Base-by-base conservation (phyloP, 1,140 invertebrate species). In the Euschistus heros region DNA sequence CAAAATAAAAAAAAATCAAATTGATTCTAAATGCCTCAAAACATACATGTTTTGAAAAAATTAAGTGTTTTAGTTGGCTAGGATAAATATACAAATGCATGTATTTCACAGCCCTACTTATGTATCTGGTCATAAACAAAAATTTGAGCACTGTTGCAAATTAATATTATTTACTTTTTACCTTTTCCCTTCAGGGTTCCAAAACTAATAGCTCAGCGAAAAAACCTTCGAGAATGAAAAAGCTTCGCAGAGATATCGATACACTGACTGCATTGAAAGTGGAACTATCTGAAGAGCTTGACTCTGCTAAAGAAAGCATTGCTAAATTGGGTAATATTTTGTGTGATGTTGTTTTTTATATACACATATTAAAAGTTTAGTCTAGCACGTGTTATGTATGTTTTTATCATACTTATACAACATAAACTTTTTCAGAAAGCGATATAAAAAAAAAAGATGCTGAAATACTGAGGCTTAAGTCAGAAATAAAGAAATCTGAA, bases 271-370 rank as follows among this genome's bases (percentile, higher is more conserved):
- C 24, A 14, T 24, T 57, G 5, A 22, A 57, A 57, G 15, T 20
- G 7, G 54, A 57, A 57, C n/a, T 57, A 22, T 26, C 2, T 24
- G 54, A 57, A 5, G 54, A 57, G 13, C 54, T 57, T 0, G 54
- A 57, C 8, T 17, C 20, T 27, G 13, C 54, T 6, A 57, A 57
- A 57, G 54, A 57, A 15, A 24, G 24, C 15, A 27, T 57, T 24
- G 15, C 18, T 24, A 26, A 57, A 57, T 57, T 57, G 15, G 54
- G 54, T 55, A 55, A n/a, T 47, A n/a, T 15, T n/a, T n/a, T 47
- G n/a, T n/a, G n/a, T n/a, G n/a, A n/a, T n/a, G n/a, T n/a, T n/a
- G n/a, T n/a, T n/a, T n/a, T n/a, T n/a, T n/a, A n/a, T n/a, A 10
- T 44, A 44, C 42, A 44, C 42, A 44, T 44, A 10, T 44, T 44